Evolutionary conservation across 1,140 invertebrate genomes (phyloP).

Genomic region (Penaeus indicus): DNA sequence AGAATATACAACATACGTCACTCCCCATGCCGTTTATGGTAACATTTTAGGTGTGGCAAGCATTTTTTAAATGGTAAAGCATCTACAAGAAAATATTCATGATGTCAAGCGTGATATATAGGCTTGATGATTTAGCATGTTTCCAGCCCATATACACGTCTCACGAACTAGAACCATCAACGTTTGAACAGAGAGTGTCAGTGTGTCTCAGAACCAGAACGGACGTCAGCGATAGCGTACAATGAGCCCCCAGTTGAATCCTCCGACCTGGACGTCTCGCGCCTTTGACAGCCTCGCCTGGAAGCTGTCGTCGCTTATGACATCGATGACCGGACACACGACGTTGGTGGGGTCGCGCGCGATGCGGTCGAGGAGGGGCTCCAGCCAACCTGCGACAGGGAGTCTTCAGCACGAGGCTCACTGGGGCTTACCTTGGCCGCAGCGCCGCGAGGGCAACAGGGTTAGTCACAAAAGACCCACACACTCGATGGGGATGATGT

Average conservation of each 20-base stretch:
- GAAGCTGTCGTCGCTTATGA: conserved; percentile 91
- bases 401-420: neutral
- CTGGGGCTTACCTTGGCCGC: neutral
- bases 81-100: too few relatives aligned
- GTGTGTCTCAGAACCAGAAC: neutral
- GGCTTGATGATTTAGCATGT: too few relatives aligned
- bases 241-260: conserved; percentile 87
- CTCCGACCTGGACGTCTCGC: conserved; percentile 90
- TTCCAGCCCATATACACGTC: neutral
- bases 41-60: too few relatives aligned
- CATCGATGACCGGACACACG: conserved; percentile 90
- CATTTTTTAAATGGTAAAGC: too few relatives aligned
- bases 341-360: conserved; percentile 90
- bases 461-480: neutral
- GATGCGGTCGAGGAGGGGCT: conserved; percentile 86
- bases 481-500: neutral
- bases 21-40: too few relatives aligned
- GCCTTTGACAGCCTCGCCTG: conserved; percentile 90
- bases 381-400: conserved; percentile 74
- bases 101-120: too few relatives aligned
- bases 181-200: neutral
- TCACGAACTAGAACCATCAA: neutral
- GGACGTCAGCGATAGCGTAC: conserved; percentile 35
- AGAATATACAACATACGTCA: too few relatives aligned
- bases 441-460: neutral